Evolutionary conservation across 2,113 vertebrate genomes (phyloP).

Genomic region (Benitochromis conjunctus): DNA sequence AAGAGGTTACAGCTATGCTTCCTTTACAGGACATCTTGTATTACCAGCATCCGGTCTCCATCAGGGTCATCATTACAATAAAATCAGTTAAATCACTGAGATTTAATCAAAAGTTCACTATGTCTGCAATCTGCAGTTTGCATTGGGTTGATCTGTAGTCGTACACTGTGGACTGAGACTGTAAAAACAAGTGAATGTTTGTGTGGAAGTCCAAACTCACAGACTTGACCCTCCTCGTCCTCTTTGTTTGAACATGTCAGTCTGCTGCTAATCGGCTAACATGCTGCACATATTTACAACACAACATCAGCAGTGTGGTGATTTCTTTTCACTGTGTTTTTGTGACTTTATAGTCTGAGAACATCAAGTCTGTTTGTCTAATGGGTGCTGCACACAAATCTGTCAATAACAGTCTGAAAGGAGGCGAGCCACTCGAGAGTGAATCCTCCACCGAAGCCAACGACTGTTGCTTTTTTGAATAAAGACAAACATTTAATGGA

Average conservation of each 20-base stretch:
- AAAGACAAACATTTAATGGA: background rate
- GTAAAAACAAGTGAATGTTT: background rate
- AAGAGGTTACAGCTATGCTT: background rate
- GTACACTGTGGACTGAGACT: background rate
- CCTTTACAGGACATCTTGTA: background rate
- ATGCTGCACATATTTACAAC: background rate
- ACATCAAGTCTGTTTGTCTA: rapidly evolving
- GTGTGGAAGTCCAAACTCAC: background rate
- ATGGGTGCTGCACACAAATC: background rate
- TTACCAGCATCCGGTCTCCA: background rate
- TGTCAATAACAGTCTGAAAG: background rate
- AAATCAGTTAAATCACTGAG: background rate
- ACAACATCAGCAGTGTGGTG: background rate
- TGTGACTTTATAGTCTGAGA: background rate
- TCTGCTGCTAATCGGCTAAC: rapidly evolving
- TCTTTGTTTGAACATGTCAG: rapidly evolving
- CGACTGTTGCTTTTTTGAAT: rapidly evolving
- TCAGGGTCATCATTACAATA: background rate
- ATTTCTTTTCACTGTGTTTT: background rate
- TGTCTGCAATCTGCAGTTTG: background rate
- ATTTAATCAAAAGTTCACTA: background rate
- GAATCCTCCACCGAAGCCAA: background rate
- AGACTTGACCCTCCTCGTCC: background rate
- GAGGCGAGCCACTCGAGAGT: rapidly evolving
- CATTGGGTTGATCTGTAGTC: background rate